Evolutionary conservation across 2,888 invertebrate genomes (phyloP).

Genomic region (Diabrotica balteata): DNA sequence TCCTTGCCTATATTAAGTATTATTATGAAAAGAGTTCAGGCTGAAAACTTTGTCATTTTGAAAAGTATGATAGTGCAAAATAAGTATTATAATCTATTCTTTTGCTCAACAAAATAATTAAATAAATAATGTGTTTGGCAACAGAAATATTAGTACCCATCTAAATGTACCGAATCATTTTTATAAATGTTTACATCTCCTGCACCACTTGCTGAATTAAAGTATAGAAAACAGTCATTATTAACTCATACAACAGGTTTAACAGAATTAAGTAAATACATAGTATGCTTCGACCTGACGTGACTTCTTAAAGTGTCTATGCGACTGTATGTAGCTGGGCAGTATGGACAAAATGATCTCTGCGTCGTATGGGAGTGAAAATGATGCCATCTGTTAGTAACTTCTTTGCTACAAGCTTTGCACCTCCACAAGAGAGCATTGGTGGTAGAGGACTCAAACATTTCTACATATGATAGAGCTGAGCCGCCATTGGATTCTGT

Average conservation of each 20-base stretch:
- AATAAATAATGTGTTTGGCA: too few relatives aligned
- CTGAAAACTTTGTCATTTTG: too few relatives aligned
- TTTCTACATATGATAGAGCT: slow-evolving; percentile 79
- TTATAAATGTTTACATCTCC: too few relatives aligned
- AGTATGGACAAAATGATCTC: slow-evolving; percentile 82
- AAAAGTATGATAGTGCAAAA: too few relatives aligned
- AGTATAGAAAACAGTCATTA: too few relatives aligned
- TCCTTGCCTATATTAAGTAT: too few relatives aligned
- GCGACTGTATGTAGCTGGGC: slow-evolving; percentile 86
- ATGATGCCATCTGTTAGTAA: slow-evolving; percentile 86
- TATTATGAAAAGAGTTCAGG: too few relatives aligned
- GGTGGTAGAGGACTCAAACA: slow-evolving; percentile 76
- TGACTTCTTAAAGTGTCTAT: slow-evolving; percentile 86
- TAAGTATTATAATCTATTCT: too few relatives aligned
- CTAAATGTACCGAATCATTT: too few relatives aligned
- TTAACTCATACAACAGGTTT: slow-evolving; percentile 33
- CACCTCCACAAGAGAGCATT: slow-evolving; percentile 81
- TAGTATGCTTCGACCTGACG: slow-evolving; percentile 75
- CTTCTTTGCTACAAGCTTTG: slow-evolving; percentile 82
- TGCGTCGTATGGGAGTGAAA: slow-evolving; percentile 84
- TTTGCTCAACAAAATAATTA: too few relatives aligned
- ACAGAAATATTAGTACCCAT: too few relatives aligned
- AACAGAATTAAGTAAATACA: slow-evolving; percentile 36
- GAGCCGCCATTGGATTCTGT: slow-evolving; percentile 35
- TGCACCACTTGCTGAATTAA: too few relatives aligned